phyloP scores from a whole-genome alignment of 2,888 invertebrate species.

The Pseudococcus jackbeardsleyi region DNA sequence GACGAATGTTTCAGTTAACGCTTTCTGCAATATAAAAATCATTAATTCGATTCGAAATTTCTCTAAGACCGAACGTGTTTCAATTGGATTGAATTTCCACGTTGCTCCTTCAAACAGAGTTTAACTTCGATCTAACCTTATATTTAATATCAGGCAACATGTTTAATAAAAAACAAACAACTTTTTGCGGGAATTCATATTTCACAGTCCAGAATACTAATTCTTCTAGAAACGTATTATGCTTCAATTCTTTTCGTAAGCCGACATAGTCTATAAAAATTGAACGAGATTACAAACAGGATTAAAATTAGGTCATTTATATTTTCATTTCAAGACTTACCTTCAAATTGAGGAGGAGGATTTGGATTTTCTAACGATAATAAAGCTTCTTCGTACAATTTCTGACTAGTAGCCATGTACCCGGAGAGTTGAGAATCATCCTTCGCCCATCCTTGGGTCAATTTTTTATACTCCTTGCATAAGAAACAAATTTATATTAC shows the following conservation, averaged over 20 bases:
- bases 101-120: neutral
- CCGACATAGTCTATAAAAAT: slow-evolving; percentile 77
- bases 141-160: slow-evolving; percentile 96
- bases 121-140: slow-evolving; percentile 74
- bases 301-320: neutral
- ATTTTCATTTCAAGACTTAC: slow-evolving; percentile 21
- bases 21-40: slow-evolving; percentile 71
- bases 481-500: neutral
- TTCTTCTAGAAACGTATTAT: slow-evolving; percentile 91
- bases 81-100: neutral
- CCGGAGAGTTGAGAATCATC: neutral
- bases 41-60: neutral
- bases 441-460: slow-evolving; percentile 55
- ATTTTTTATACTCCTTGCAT: slow-evolving; percentile 45
- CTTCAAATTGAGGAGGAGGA: slow-evolving; percentile 78
- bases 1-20: slow-evolving; percentile 93
- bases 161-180: slow-evolving; percentile 93
- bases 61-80: neutral
- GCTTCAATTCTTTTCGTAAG: slow-evolving; percentile 82
- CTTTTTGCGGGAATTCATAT: slow-evolving; percentile 96
- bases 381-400: slow-evolving; percentile 86
- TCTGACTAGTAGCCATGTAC: slow-evolving; percentile 67
- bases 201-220: slow-evolving; percentile 98
- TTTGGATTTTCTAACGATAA: slow-evolving; percentile 83
- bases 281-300: slow-evolving; percentile 19